phyloP scores from a whole-genome alignment of 2,888 invertebrate species.

The Anarsia innoxiella region DNA sequence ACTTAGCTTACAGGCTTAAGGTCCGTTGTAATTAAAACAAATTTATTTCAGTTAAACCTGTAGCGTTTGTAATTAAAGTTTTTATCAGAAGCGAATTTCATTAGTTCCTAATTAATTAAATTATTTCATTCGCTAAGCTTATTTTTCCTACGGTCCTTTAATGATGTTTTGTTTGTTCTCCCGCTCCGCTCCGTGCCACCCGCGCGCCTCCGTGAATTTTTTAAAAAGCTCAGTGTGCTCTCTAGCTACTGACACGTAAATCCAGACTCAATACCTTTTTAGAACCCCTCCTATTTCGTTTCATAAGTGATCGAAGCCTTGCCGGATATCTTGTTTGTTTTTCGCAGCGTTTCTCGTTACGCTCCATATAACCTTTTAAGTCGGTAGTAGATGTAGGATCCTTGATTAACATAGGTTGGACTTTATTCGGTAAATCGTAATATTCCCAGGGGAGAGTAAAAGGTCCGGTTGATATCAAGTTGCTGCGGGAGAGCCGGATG shows the following conservation, averaged over 20 bases:
- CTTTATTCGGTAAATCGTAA: conserved; percentile 4
- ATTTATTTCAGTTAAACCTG: conserved; percentile 17
- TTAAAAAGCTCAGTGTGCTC: conserved; percentile 34
- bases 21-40: too few relatives aligned
- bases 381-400: background rate
- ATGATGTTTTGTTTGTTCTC: conserved; percentile 38
- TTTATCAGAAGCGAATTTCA: conserved; percentile 43
- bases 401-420: conserved; percentile 3
- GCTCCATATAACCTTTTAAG: background rate
- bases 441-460: conserved; percentile 2
- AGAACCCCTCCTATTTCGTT: conserved; percentile 15
- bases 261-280: conserved; percentile 25
- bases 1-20: too few relatives aligned
- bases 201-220: conserved; percentile 33
- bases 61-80: conserved; percentile 25
- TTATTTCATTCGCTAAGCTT: conserved; percentile 32
- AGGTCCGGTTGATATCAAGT: conserved; percentile 5
- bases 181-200: conserved; percentile 12
- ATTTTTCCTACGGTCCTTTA: conserved; percentile 31
- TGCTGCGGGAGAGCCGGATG: background rate
- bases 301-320: background rate
- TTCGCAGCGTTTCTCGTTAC: too few relatives aligned
- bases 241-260: conserved; percentile 30
- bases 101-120: conserved; percentile 49
- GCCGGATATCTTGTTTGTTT: background rate